Conservation (phyloP, 2,113 vertebrate species). For the Rhodinocichla rosea region DNA sequence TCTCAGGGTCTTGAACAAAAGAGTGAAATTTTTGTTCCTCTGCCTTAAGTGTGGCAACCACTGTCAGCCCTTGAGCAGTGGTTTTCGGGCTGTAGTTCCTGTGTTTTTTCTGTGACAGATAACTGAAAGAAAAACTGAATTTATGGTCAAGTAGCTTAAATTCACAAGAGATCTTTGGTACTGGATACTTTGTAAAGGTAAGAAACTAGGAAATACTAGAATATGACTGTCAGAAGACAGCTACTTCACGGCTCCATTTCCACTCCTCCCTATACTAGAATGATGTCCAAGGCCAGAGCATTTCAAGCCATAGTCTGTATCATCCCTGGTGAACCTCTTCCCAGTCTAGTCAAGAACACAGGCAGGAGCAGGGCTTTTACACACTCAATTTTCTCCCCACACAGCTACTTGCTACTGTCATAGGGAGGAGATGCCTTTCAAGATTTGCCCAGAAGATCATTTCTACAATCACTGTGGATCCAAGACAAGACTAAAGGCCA, state of each 20-base stretch:
- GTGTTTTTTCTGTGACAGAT: background rate
- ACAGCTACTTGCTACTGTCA: background rate
- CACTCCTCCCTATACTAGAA: background rate
- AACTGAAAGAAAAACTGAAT: background rate
- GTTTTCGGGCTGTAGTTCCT: background rate
- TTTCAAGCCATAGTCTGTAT: background rate
- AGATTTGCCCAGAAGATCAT: background rate
- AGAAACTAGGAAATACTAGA: background rate
- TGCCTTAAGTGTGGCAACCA: background rate
- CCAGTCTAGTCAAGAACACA: background rate
- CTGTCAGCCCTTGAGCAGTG: background rate
- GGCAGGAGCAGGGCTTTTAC: background rate
- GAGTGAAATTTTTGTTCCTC: background rate
- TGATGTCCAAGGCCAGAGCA: background rate
- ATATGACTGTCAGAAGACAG: background rate
- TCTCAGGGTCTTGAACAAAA: background rate
- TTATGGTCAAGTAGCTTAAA: background rate
- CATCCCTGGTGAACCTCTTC: background rate
- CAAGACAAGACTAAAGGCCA: background rate
- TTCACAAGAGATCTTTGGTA: background rate
- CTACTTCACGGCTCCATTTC: background rate
- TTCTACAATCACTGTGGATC: background rate
- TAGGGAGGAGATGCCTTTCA: background rate
- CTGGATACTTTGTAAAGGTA: background rate
- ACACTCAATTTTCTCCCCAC: background rate